Conservation (phyloP, 2,113 vertebrate genomes). For the Mohoua ochrocephala region DNA sequence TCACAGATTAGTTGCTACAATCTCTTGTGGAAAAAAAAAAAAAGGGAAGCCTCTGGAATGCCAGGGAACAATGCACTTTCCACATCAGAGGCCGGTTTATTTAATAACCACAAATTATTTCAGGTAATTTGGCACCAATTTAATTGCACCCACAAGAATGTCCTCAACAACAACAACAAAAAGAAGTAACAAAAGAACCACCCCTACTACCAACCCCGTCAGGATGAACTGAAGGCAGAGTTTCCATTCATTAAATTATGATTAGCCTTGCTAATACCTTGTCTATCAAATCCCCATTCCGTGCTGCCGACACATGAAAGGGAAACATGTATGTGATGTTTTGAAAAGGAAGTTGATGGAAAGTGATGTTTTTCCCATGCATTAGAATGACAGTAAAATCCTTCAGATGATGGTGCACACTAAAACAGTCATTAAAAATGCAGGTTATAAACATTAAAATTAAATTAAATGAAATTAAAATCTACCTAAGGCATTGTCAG, state of each 20-base stretch:
- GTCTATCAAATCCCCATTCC: neutral
- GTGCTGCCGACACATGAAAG: neutral
- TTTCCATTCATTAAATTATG: constrained; percentile 50
- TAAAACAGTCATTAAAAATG: neutral
- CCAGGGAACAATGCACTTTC: constrained; percentile 30
- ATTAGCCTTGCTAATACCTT: constrained; percentile 45
- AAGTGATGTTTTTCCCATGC: neutral
- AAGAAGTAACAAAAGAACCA: constrained; percentile 37
- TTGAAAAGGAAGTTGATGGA: neutral
- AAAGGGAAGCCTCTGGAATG: neutral
- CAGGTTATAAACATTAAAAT: neutral
- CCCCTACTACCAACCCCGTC: neutral
- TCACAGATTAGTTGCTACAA: neutral
- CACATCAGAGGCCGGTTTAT: constrained; percentile 34
- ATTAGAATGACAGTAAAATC: neutral
- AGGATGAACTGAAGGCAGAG: neutral
- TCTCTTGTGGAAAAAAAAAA: neutral
- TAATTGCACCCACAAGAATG: constrained; percentile 40
- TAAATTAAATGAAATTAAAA: neutral
- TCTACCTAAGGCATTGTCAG: neutral
- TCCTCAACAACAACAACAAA: constrained; percentile 3
- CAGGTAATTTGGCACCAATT: constrained; percentile 63
- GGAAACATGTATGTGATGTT: neutral
- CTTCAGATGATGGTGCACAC: neutral
- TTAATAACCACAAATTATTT: constrained; percentile 66